Percentiles rank a stretch among this genome's conserved stretches.
These are phyloP conservation scores for Ranitomeya imitator DNA, from an alignment of 2,113 vertebrate species.

Conservation along the genomic window DNA sequence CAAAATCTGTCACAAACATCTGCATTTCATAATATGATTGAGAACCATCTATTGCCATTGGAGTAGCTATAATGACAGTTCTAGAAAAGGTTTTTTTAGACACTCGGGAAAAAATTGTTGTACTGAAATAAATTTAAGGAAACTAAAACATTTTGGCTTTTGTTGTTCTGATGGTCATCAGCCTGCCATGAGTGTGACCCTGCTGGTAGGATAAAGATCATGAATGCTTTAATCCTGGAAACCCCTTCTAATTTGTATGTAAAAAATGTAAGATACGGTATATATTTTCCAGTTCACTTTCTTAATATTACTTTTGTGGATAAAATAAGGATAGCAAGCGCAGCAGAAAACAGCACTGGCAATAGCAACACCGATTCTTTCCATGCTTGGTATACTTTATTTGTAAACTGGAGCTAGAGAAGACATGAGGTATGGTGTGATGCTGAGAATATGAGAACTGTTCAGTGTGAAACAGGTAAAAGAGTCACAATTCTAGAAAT, in stretches of 20 bases:
- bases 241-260: neutral
- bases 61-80: neutral
- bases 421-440: neutral
- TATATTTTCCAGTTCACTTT: neutral
- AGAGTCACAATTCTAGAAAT: slow-evolving; percentile 51
- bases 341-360: neutral
- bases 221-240: neutral
- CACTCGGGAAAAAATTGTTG: neutral
- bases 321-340: neutral
- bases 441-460: neutral
- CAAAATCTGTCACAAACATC: neutral
- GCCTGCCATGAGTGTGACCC: neutral
- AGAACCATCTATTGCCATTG: neutral
- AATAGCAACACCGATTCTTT: neutral
- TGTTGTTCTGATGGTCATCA: neutral
- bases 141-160: neutral
- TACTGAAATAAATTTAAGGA: neutral
- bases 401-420: neutral
- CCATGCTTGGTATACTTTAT: slow-evolving; percentile 9
- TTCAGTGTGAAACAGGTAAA: slow-evolving; percentile 10
- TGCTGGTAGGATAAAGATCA: neutral
- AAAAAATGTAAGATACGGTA: neutral
- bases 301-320: neutral
- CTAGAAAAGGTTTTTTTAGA: neutral
- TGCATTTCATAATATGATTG: neutral